phyloP scores from a whole-genome alignment of 2,797 vertebrate species.

The Emydoidea blandingii region DNA sequence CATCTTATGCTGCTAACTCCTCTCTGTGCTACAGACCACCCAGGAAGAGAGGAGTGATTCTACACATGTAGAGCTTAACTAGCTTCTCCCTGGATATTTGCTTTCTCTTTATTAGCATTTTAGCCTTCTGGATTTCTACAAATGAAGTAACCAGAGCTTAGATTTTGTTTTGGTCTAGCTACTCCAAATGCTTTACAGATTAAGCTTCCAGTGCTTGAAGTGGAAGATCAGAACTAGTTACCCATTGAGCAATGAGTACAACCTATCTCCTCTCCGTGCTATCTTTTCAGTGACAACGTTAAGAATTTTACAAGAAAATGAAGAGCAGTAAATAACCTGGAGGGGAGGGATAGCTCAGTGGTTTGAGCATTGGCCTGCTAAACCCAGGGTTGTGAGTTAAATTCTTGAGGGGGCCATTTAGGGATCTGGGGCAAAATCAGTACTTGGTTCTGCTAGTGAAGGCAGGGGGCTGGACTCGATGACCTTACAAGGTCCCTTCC shows the following conservation, averaged over 20 bases:
- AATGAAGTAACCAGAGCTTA: neutral
- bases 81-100: neutral
- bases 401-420: too few species aligned
- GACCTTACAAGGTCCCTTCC: too few species aligned
- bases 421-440: too few species aligned
- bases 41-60: neutral
- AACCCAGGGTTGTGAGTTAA: too few species aligned
- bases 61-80: neutral
- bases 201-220: neutral
- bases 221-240: neutral
- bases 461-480: too few species aligned
- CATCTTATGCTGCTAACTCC: neutral
- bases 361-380: too few species aligned
- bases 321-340: neutral
- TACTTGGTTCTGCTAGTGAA: too few species aligned
- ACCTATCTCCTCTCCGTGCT: neutral
- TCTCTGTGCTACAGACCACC: neutral
- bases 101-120: neutral
- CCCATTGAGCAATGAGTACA: neutral
- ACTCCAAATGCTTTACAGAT: neutral
- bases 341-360: too few species aligned
- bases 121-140: conserved; percentile 3
- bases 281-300: neutral
- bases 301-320: neutral
- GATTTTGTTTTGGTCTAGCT: neutral